Percentiles rank a stretch among this genome's conserved stretches.
Evolutionary conservation across 92 coral and sea anemone genomes (phyloP).

Genomic region (Epizoanthus ramosus): DNA sequence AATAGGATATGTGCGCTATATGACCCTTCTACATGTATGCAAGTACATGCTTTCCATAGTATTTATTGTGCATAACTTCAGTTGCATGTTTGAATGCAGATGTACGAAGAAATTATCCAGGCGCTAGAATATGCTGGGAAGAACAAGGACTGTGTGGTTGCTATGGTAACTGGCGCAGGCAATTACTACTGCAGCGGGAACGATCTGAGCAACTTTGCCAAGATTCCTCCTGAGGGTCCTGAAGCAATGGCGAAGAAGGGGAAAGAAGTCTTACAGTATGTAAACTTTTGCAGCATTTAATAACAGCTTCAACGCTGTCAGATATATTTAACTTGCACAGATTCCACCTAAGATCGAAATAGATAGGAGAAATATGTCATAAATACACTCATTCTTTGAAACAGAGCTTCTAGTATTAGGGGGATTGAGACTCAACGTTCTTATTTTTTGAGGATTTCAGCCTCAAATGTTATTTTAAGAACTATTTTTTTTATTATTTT

Average conservation of each 20-base stretch:
- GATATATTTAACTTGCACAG: no score
- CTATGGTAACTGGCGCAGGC: conserved; percentile 94
- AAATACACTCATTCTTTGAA: no score
- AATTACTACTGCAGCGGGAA: conserved; percentile 96
- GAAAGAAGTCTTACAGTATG: conserved; percentile 75
- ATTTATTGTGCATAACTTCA: not conserved
- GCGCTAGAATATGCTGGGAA: conserved; percentile 90
- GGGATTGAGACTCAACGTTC: no score
- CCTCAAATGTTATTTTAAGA: no score
- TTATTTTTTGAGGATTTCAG: no score
- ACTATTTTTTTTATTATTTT: no score
- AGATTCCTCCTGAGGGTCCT: conserved; percentile 98
- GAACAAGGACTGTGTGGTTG: conserved; percentile 76
- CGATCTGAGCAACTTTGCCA: conserved; percentile 87
- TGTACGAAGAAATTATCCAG: conserved; percentile 88
- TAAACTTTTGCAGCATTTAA: not conserved
- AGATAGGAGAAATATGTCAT: no score
- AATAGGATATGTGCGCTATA: no score
- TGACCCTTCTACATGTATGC: not conserved
- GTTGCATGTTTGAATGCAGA: conserved; percentile 50
- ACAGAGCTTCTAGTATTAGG: no score
- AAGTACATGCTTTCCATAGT: not conserved
- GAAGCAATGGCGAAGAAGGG: conserved; percentile 87
- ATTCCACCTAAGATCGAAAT: no score
- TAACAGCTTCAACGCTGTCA: not conserved